A percentile compares a stretch with the other conserved stretches of the same genome.
phyloP scores from a whole-genome alignment of 2,888 invertebrate species.

The Coremacera marginata region DNA sequence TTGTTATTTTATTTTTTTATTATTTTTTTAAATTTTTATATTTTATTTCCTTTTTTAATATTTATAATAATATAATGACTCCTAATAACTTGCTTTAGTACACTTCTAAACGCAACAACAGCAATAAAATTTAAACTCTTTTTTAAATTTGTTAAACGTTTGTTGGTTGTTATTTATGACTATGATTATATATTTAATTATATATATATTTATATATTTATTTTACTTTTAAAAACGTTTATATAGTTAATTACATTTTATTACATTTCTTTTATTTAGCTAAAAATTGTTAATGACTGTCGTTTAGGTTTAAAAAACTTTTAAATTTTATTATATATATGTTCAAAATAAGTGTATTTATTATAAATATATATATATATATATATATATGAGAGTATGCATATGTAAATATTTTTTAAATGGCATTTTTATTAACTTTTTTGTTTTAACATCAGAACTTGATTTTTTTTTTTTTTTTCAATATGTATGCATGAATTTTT shows the following conservation, averaged over 20 bases:
- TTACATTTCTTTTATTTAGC: background rate
- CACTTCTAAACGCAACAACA: conserved; percentile 43
- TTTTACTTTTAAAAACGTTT: background rate
- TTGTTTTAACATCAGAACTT: conserved; percentile 13
- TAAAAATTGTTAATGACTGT: conserved; percentile 11
- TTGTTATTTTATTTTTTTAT: background rate
- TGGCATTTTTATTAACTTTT: background rate
- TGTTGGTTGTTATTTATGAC: background rate
- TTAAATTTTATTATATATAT: background rate
- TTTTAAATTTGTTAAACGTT: background rate
- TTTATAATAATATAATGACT: conserved; percentile 7
- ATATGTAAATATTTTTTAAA: conserved; percentile 4
- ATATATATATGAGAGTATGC: too few relatives aligned
- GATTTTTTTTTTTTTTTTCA: background rate
- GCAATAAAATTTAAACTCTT: conserved; percentile 47
- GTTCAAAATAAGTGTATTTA: background rate
- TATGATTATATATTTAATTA: background rate
- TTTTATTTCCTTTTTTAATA: background rate
- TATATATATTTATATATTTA: background rate
- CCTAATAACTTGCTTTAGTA: conserved; percentile 42
- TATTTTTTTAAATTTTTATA: background rate
- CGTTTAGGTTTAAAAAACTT: background rate
- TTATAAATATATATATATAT: background rate
- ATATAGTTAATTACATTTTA: background rate
- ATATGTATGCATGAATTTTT: background rate